Percentiles rank a stretch among this genome's conserved stretches.
Evolutionary conservation across 2,113 vertebrate species (phyloP).

Genomic region (Antigone vipio): DNA sequence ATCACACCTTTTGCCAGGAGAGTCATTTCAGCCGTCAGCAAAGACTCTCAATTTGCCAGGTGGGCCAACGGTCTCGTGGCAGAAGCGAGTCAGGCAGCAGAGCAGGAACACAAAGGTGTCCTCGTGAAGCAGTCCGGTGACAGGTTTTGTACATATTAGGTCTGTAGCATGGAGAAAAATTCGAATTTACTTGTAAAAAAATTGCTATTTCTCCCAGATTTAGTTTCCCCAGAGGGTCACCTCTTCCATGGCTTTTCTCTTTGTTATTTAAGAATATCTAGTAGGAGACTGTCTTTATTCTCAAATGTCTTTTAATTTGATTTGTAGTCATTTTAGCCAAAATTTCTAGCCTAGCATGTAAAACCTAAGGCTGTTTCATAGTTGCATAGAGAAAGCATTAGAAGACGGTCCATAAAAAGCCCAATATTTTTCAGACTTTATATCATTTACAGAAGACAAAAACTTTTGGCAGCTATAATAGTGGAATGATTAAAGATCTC

Average conservation of each 20-base stretch:
- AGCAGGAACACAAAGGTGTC: neutral
- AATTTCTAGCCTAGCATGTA: neutral
- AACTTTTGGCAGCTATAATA: neutral
- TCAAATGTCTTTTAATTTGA: neutral
- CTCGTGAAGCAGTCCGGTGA: neutral
- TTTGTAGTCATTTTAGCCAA: neutral
- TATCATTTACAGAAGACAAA: neutral
- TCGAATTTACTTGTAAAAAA: neutral
- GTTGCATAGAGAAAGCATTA: fast-evolving
- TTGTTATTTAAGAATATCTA: neutral
- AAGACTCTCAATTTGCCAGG: neutral
- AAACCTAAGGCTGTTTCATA: neutral
- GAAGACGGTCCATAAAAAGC: neutral
- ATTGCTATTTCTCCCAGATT: too few species aligned
- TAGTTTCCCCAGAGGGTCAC: neutral
- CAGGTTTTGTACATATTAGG: neutral
- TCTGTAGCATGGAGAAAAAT: neutral
- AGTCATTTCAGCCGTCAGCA: neutral
- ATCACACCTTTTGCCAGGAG: neutral
- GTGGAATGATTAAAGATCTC: neutral
- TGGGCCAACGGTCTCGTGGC: fast-evolving
- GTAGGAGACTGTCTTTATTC: neutral
- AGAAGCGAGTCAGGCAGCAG: neutral
- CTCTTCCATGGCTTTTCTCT: neutral
- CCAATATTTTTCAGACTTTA: neutral